Base-by-base conservation (phyloP, 2,888 invertebrate genomes). In the Ametastegia equiseti region DNA sequence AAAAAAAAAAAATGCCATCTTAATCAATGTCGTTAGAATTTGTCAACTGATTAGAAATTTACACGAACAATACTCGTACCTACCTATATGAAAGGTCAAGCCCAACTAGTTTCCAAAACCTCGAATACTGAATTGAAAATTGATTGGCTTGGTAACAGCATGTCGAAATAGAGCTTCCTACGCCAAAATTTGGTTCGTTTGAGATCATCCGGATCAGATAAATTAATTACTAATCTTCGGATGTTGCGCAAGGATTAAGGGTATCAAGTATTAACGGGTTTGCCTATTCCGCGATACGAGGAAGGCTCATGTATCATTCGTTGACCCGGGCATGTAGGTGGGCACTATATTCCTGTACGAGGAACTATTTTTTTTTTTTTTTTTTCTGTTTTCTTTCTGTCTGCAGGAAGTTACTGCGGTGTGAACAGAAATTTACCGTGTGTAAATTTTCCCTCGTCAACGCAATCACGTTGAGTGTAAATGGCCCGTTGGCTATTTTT, bases 361-460 rank as follows among this genome's bases (percentile, higher is more conserved):
- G n/a, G n/a, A n/a, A n/a, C n/a, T n/a, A n/a, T n/a, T n/a, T n/a
- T n/a, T n/a, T n/a, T n/a, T n/a, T n/a, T n/a, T n/a, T n/a, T n/a
- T 60, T 27, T 30, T 13, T 60, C 27, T 30, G 11, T 7, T 60
- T 5, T 11, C 23, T 15, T 6, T 30, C n/a, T 39, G 36, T 67
- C 39, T 54, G 11, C 54, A 23, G 54, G 19, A 39, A 67, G 39
- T 23, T 23, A 39, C 23, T 13, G 33, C 60, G 13, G 23, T 23
- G 11, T 23, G 39, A 7, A n/a, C 39, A 67, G 3, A 65, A 69
- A 69, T 69, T 23, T 69, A 75, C 36, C 50, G 19, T 50, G 33
- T 30, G 73, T 50, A 75, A 75, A 75, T 67, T 67, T 75, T 73
- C 13, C 11, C 36, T 75, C 50, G 75, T 75, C 75, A 57, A 75